Percentiles rank a stretch among this genome's conserved stretches.
Evolutionary conservation across 2,113 vertebrate species (phyloP).

Genomic region (Petaurus breviceps): DNA sequence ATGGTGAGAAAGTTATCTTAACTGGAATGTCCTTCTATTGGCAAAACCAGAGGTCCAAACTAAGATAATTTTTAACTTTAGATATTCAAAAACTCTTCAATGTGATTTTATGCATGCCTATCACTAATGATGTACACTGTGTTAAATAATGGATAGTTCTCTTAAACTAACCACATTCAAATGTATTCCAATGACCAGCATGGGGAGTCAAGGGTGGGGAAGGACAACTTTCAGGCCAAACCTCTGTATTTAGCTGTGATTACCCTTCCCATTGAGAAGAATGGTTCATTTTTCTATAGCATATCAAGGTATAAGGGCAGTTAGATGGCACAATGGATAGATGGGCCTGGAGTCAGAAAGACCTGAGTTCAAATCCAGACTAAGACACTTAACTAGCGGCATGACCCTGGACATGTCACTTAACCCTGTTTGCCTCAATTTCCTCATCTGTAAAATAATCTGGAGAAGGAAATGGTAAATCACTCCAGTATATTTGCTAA

Average conservation of each 20-base stretch:
- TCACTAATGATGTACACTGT: neutral
- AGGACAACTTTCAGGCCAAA: neutral
- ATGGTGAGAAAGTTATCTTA: too few species aligned
- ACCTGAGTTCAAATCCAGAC: neutral
- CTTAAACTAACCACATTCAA: neutral
- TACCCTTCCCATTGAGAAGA: constrained; percentile 14
- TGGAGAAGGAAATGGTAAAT: neutral
- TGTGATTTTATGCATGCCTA: neutral
- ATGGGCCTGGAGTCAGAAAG: too few species aligned
- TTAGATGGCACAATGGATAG: too few species aligned
- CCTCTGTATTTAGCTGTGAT: constrained; percentile 5
- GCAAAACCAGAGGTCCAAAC: too few species aligned
- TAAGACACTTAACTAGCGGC: neutral
- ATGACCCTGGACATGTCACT: neutral
- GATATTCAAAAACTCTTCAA: too few species aligned
- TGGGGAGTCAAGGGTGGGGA: neutral
- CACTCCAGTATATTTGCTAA: neutral
- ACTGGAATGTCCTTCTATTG: too few species aligned
- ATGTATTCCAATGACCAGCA: neutral
- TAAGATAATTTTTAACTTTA: too few species aligned
- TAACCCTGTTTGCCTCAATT: neutral
- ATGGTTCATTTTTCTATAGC: neutral
- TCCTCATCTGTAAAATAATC: neutral
- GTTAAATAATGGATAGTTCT: neutral
- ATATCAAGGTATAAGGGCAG: neutral